Conservation (phyloP, 1,140 invertebrate species). For the Chelonus insularis region DNA sequence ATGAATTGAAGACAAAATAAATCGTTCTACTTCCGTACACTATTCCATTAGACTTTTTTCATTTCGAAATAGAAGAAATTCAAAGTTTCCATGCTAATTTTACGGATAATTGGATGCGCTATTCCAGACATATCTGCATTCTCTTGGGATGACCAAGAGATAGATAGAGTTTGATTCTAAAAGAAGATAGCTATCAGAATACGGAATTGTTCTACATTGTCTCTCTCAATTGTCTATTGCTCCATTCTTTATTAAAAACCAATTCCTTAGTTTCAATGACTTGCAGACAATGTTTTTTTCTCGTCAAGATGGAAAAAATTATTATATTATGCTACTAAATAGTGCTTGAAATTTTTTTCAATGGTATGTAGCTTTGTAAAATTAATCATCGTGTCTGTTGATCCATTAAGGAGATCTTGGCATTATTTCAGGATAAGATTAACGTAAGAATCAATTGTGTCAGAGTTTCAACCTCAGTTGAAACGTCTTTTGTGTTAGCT, state of each 20-base stretch:
- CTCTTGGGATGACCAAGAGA: slow-evolving; percentile 26
- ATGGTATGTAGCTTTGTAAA: no score
- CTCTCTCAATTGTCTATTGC: background rate
- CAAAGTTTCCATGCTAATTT: slow-evolving; percentile 36
- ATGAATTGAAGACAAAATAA: slow-evolving; percentile 9
- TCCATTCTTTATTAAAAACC: no score
- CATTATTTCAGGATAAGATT: slow-evolving; percentile 34
- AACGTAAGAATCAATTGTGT: slow-evolving; percentile 28
- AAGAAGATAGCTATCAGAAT: slow-evolving; percentile 15
- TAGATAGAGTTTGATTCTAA: background rate
- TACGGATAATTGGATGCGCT: slow-evolving; percentile 34
- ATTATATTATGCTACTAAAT: no score
- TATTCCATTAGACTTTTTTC: slow-evolving; percentile 28
- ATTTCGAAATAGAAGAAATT: slow-evolving; percentile 15
- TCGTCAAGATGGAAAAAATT: no score
- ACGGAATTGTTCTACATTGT: slow-evolving; percentile 18
- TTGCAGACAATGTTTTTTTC: no score
- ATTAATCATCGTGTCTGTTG: slow-evolving; percentile 8
- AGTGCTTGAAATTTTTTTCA: no score
- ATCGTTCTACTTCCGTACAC: slow-evolving; percentile 33
- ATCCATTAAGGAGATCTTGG: slow-evolving; percentile 13
- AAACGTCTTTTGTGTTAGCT: slow-evolving; percentile 28
- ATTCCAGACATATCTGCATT: slow-evolving; percentile 19
- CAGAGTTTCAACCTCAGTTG: slow-evolving; percentile 9
- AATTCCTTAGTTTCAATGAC: no score